Conservation (phyloP, 1,140 invertebrate genomes). For the Campodea augens region DNA sequence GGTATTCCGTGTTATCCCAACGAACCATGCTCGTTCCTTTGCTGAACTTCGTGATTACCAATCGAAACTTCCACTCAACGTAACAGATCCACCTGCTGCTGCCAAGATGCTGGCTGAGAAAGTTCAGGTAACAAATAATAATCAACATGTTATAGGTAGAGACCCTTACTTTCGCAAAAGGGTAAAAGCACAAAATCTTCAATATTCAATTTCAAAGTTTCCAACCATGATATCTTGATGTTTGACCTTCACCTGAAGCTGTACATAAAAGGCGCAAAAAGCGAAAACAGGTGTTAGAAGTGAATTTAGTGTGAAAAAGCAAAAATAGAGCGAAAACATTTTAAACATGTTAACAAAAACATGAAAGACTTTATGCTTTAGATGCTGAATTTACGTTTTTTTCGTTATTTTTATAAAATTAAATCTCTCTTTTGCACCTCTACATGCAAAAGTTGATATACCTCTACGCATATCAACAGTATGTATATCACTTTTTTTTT, state of each 20-base stretch:
- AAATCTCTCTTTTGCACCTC: background rate
- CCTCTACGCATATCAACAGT: background rate
- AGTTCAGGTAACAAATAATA: constrained; percentile 34
- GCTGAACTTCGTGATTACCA: constrained; percentile 49
- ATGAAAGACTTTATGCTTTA: too few species aligned
- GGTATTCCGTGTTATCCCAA: constrained; percentile 67
- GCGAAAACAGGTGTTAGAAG: too few species aligned
- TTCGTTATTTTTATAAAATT: constrained; percentile 1
- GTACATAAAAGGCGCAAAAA: too few species aligned
- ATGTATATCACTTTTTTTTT: constrained; percentile 1
- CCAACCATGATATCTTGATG: too few species aligned
- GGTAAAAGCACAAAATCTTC: too few species aligned
- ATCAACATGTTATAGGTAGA: too few species aligned
- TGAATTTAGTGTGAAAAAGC: too few species aligned
- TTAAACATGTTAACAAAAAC: constrained; percentile 3
- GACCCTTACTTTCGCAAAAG: too few species aligned
- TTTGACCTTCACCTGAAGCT: too few species aligned
- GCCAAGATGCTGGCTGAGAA: constrained; percentile 43
- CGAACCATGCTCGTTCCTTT: constrained; percentile 54
- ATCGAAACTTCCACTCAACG: constrained; percentile 38
- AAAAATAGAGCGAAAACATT: too few species aligned
- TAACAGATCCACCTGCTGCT: constrained; percentile 44
- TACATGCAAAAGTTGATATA: background rate
- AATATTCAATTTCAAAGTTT: too few species aligned
- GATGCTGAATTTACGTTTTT: too few species aligned